Evolutionary conservation across 1,140 invertebrate species (phyloP).

Genomic region (Dreissena polymorpha): DNA sequence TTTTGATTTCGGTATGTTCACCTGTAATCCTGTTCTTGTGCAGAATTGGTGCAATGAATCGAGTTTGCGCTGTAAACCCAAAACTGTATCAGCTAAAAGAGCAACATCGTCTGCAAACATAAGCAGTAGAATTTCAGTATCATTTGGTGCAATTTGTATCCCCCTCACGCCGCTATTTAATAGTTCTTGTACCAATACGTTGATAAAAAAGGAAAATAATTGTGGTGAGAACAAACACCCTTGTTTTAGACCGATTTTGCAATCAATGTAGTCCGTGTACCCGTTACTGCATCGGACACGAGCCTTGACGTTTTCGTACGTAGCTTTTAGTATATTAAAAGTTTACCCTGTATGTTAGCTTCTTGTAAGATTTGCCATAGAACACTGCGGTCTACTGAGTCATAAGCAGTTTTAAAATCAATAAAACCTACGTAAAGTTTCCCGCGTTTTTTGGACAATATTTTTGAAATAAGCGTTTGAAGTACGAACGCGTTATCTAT

Average conservation of each 20-base stretch:
- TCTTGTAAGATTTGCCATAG: neutral
- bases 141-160: constrained; percentile 14
- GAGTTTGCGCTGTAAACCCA: constrained; percentile 7
- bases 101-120: constrained; percentile 51
- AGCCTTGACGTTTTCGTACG: too few species aligned
- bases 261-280: neutral
- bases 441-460: constrained; percentile 40
- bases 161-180: constrained; percentile 20
- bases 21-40: neutral
- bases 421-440: constrained; percentile 20
- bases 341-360: too few species aligned
- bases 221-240: constrained; percentile 1
- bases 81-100: constrained; percentile 34
- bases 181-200: constrained; percentile 38
- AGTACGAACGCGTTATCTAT: constrained; percentile 47
- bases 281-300: neutral
- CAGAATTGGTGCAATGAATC: neutral
- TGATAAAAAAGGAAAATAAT: constrained; percentile 47
- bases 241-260: constrained; percentile 3
- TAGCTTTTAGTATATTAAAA: too few species aligned
- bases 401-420: neutral
- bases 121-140: constrained; percentile 1
- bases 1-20: neutral
- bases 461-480: constrained; percentile 32
- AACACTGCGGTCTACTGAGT: constrained; percentile 7